Evolutionary conservation across 35 echinoderm and acorn worm species (phyloP).

Genomic region (Holothuria glaberrima): DNA sequence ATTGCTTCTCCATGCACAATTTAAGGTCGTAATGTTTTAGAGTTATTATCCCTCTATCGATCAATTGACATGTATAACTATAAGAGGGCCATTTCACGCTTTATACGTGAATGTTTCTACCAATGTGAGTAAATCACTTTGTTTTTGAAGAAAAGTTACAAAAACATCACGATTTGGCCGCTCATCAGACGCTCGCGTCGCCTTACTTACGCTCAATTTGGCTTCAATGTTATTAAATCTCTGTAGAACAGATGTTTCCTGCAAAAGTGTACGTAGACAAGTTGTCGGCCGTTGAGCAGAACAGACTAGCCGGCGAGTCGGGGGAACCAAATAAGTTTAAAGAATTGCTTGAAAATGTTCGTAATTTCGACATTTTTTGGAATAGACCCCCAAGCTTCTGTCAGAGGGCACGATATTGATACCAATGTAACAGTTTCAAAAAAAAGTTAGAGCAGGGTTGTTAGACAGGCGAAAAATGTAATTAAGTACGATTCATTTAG

Average conservation of each 20-base stretch:
- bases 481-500: constrained; percentile 41
- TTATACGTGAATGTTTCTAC: background rate
- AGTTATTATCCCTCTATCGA: no score
- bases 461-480: background rate
- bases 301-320: constrained; percentile 45
- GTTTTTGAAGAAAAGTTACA: no score
- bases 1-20: no score
- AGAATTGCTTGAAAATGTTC: background rate
- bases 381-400: background rate
- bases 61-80: no score
- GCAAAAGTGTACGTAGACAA: constrained; percentile 30
- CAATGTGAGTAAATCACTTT: no score
- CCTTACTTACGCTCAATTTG: constrained; percentile 41
- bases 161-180: constrained; percentile 38
- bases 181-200: background rate
- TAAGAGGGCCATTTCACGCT: constrained; percentile 13
- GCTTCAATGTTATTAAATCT: constrained; percentile 37
- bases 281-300: background rate
- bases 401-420: constrained; percentile 6
- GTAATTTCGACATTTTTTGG: background rate
- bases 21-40: no score
- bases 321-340: background rate
- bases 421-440: constrained; percentile 8
- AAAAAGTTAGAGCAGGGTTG: background rate
- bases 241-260: constrained; percentile 9